phyloP scores from a whole-genome alignment of 2,888 invertebrate genomes.

The Drosophila yooni region DNA sequence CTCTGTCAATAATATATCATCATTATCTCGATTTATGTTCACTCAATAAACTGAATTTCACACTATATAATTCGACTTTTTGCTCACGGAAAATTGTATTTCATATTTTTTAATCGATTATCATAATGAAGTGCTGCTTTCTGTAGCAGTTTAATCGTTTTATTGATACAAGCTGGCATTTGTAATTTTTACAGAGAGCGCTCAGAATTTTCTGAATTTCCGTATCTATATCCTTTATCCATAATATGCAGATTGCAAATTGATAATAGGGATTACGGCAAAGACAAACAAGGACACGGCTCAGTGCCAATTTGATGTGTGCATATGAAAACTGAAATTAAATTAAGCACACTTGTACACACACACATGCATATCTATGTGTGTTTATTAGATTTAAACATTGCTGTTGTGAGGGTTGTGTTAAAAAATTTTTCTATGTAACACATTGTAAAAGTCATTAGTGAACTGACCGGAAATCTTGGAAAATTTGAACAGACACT shows the following conservation, averaged over 20 bases:
- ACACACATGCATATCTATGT: constrained; percentile 1
- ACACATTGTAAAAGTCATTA: constrained; percentile 77
- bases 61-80: background rate
- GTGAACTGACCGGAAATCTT: constrained; percentile 81
- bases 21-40: background rate
- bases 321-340: constrained; percentile 66
- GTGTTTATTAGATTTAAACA: constrained; percentile 5
- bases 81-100: background rate
- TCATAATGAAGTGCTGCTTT: background rate
- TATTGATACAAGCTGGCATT: background rate
- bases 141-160: background rate
- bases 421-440: constrained; percentile 63
- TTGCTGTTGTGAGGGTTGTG: constrained; percentile 45
- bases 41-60: background rate
- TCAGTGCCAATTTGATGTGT: constrained; percentile 59
- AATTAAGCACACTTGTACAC: constrained; percentile 58
- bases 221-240: background rate
- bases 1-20: background rate
- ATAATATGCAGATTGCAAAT: constrained; percentile 18
- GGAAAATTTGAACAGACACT: constrained; percentile 67
- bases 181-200: background rate
- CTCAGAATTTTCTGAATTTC: background rate
- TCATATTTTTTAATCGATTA: background rate
- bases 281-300: constrained; percentile 59
- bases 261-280: constrained; percentile 20